Evolutionary conservation across 2,797 vertebrate genomes (phyloP).

Genomic region (Lutjanus argentimaculatus): DNA sequence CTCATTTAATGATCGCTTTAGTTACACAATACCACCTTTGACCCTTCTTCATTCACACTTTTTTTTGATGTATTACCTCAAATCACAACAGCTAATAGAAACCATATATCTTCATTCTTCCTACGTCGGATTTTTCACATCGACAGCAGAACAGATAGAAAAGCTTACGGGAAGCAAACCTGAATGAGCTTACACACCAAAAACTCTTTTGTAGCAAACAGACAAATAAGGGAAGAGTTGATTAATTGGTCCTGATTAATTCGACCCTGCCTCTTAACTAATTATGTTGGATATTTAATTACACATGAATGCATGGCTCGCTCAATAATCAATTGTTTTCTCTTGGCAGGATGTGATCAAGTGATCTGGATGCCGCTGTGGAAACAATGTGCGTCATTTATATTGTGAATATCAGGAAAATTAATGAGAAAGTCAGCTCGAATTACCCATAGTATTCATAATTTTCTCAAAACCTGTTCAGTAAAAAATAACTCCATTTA

Average conservation of each 20-base stretch:
- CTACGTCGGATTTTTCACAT: constrained; percentile 1
- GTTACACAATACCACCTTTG: constrained; percentile 69
- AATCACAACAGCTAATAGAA: constrained; percentile 68
- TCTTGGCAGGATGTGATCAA: constrained; percentile 27
- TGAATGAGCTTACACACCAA: constrained; percentile 37
- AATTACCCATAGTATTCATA: too few relatives aligned
- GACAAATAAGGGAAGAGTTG: constrained; percentile 48
- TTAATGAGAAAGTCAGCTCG: too few relatives aligned
- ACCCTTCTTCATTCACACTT: constrained; percentile 61
- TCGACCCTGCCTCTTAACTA: constrained; percentile 56
- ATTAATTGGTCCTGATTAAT: constrained; percentile 67
- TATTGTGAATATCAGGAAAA: not conserved
- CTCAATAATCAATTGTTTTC: constrained; percentile 57
- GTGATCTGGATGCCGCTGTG: not conserved
- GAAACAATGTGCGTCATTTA: not conserved
- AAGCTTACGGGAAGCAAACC: constrained; percentile 38
- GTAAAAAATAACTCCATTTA: too few relatives aligned
- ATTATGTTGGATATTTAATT: constrained; percentile 75
- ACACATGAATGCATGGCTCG: constrained; percentile 38
- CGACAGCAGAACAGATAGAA: constrained; percentile 53
- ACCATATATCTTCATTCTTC: constrained; percentile 72
- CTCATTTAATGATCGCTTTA: constrained; percentile 67
- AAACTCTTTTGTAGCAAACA: constrained; percentile 44
- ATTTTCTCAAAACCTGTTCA: too few relatives aligned
- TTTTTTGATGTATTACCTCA: constrained; percentile 58